Conservation (phyloP, 1,140 invertebrate species). For the Diorhabda elongata region DNA sequence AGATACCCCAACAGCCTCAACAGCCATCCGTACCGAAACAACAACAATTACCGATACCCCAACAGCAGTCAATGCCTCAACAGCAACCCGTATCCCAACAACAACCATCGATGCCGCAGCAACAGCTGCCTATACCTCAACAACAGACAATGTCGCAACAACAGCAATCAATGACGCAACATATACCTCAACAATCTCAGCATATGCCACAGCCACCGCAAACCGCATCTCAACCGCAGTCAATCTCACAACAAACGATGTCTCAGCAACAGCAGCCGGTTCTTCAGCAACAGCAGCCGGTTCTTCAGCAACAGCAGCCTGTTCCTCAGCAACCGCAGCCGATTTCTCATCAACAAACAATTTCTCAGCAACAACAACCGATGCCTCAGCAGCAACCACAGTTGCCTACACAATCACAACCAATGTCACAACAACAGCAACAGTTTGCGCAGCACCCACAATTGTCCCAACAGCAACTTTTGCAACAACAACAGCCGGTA, state of each 20-base stretch:
- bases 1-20: background rate
- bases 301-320: constrained; percentile 7
- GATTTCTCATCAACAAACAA: constrained; percentile 16
- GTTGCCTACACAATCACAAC: background rate
- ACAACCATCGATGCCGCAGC: background rate
- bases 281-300: background rate
- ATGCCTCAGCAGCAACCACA: background rate
- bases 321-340: constrained; percentile 14
- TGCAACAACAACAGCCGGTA: constrained; percentile 14
- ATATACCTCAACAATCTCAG: background rate
- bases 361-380: constrained; percentile 16
- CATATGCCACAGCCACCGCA: background rate
- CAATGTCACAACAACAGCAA: background rate
- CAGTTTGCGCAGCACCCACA: background rate
- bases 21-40: background rate
- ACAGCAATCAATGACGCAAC: background rate
- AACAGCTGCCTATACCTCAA: constrained; percentile 6
- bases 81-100: background rate
- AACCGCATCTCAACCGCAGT: background rate
- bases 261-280: background rate
- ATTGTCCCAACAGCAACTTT: constrained; percentile 13
- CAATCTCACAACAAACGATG: background rate
- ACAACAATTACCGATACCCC: background rate
- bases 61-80: background rate
- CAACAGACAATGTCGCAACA: constrained; percentile 1